phyloP scores from a whole-genome alignment of 2,113 vertebrate genomes.

The Alligator sinensis region DNA sequence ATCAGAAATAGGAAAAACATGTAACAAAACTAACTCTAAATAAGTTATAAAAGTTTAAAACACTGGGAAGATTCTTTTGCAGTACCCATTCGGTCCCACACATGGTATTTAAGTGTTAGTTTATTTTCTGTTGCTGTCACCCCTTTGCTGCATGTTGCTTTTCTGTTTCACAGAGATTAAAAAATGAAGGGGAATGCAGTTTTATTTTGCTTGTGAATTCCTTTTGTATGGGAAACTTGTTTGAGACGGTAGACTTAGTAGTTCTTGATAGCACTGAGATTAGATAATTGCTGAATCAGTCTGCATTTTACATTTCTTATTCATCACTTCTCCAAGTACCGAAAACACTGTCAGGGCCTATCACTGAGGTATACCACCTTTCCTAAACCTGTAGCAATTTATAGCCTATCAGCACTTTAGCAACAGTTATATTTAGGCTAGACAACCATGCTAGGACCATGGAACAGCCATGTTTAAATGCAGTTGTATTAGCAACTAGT shows the following conservation, averaged over 20 bases:
- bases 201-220: background rate
- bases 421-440: background rate
- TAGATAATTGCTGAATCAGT: background rate
- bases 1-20: background rate
- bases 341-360: background rate
- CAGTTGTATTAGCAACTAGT: background rate
- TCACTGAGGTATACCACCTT: background rate
- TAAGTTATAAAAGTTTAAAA: background rate
- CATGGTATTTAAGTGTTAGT: background rate
- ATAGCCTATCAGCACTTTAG: background rate
- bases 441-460: background rate
- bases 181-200: too few relatives aligned
- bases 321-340: background rate
- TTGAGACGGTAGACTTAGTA: background rate
- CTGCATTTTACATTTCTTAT: background rate
- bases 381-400: background rate
- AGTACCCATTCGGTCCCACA: background rate
- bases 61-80: background rate
- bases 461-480: background rate
- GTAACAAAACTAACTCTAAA: background rate
- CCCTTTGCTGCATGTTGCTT: background rate
- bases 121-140: background rate
- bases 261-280: background rate
- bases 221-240: background rate
- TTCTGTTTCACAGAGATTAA: background rate